Evolutionary conservation across 2,113 vertebrate genomes (phyloP).

Genomic region (Eleginops maclovinus): DNA sequence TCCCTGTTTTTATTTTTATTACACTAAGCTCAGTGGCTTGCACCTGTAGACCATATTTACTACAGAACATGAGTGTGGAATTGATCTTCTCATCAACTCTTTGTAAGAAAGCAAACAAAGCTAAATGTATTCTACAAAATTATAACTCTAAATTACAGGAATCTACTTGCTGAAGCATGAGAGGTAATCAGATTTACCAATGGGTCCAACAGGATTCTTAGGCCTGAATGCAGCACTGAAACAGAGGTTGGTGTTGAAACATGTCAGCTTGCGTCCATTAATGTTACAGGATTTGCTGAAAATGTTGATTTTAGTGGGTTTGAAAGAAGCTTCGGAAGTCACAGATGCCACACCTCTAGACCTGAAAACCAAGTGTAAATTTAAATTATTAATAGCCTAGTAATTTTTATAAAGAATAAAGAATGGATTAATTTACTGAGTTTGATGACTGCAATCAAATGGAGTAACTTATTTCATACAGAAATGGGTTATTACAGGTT

Average conservation of each 20-base stretch:
- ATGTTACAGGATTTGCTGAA: slow-evolving; percentile 87
- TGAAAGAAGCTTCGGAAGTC: slow-evolving; percentile 83
- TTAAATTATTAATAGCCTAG: neutral
- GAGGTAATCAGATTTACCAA: slow-evolving; percentile 82
- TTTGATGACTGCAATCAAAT: neutral
- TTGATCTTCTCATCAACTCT: neutral
- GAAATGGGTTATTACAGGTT: neutral
- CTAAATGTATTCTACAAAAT: neutral
- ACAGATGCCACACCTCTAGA: slow-evolving; percentile 89
- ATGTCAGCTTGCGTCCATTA: slow-evolving; percentile 73
- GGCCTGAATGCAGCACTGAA: slow-evolving; percentile 89
- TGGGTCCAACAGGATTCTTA: slow-evolving; percentile 76
- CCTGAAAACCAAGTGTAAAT: slow-evolving; percentile 82
- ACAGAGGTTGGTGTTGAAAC: slow-evolving; percentile 84
- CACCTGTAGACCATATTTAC: neutral
- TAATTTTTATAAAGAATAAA: neutral
- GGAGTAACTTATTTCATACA: neutral
- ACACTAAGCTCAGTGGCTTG: neutral
- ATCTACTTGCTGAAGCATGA: neutral
- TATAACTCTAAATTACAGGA: slow-evolving; percentile 1
- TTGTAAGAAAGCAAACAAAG: neutral
- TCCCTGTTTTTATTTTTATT: neutral
- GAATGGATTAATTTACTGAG: neutral
- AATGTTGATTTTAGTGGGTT: slow-evolving; percentile 89
- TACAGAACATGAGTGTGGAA: neutral